These are phyloP conservation scores for Pogonognathellus flavescens DNA, from an alignment of 1,140 invertebrate genomes.

Conservation along the genomic window DNA sequence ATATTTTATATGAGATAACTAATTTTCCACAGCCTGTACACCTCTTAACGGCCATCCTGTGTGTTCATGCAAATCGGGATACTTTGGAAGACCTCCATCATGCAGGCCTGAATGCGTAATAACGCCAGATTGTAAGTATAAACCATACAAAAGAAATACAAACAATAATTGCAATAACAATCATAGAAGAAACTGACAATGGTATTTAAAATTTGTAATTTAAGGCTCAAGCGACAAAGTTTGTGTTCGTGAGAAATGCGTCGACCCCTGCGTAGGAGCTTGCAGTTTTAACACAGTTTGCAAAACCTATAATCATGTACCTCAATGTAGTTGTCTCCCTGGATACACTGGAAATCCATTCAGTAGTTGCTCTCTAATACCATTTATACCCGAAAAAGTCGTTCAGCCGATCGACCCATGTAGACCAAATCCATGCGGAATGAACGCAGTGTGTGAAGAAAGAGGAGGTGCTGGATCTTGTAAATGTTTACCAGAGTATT, in stretches of 20 bases:
- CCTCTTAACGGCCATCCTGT: slow-evolving; percentile 18
- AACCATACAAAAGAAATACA: not conserved
- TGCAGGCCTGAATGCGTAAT: slow-evolving; percentile 68
- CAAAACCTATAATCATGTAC: slow-evolving; percentile 69
- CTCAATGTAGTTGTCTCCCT: slow-evolving; percentile 66
- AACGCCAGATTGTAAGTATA: slow-evolving; percentile 77
- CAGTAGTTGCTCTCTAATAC: slow-evolving; percentile 61
- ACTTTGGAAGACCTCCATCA: slow-evolving; percentile 24
- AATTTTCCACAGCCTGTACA: not conserved
- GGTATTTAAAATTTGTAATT: slow-evolving; percentile 68
- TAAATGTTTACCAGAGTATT: slow-evolving; percentile 72
- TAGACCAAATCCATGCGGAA: slow-evolving; percentile 74
- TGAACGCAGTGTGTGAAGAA: slow-evolving; percentile 68
- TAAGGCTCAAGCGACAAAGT: slow-evolving; percentile 71
- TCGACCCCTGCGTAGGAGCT: slow-evolving; percentile 82
- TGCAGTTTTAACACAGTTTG: slow-evolving; percentile 83
- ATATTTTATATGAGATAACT: too few relatives aligned
- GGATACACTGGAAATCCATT: slow-evolving; percentile 68
- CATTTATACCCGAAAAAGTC: slow-evolving; percentile 62
- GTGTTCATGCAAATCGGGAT: not conserved
- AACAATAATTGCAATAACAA: too few relatives aligned
- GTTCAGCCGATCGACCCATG: slow-evolving; percentile 72
- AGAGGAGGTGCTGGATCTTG: slow-evolving; percentile 67
- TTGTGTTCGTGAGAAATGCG: slow-evolving; percentile 81
- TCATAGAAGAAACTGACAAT: not conserved